phyloP scores from a whole-genome alignment of 2,113 vertebrate genomes.

The Phaetusa simplex region DNA sequence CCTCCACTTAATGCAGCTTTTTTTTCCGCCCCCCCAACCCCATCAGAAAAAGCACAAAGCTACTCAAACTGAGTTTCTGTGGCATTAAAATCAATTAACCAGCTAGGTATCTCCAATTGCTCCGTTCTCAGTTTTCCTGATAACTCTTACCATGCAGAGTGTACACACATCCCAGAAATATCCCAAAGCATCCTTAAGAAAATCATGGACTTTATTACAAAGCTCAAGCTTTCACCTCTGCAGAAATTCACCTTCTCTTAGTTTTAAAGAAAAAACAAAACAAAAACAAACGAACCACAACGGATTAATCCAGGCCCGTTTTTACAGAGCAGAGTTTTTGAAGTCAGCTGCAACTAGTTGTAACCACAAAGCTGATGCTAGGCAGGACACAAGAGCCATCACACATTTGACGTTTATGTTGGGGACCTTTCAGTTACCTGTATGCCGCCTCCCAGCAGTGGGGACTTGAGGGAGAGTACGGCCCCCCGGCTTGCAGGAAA shows the following conservation, averaged over 20 bases:
- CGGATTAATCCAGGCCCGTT: background rate
- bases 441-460: background rate
- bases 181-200: background rate
- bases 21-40: rapidly evolving
- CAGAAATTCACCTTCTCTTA: background rate
- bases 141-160: background rate
- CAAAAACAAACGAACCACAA: background rate
- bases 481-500: background rate
- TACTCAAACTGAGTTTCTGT: background rate
- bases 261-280: background rate
- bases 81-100: background rate
- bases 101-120: background rate
- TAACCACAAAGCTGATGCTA: background rate
- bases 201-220: background rate
- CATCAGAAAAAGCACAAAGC: background rate
- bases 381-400: background rate
- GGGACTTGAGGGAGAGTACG: rapidly evolving
- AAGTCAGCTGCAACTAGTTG: background rate
- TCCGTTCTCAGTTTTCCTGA: background rate
- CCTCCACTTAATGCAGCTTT: background rate
- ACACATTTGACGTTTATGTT: rapidly evolving
- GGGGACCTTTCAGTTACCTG: background rate
- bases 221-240: background rate
- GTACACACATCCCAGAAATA: background rate
- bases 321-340: background rate